phyloP scores from a whole-genome alignment of 2,888 invertebrate genomes.

The Phortica okadai region DNA sequence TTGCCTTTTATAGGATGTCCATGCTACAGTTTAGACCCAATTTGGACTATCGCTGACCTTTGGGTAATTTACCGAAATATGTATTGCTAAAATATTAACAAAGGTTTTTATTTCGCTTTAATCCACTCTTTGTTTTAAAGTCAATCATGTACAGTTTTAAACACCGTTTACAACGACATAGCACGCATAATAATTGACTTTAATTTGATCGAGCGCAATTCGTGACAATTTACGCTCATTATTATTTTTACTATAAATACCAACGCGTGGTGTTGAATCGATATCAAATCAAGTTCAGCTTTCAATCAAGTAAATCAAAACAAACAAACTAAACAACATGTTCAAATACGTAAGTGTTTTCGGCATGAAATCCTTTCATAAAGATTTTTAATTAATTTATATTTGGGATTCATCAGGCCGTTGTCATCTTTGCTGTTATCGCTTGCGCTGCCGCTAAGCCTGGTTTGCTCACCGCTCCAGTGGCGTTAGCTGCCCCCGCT shows the following conservation, averaged over 20 bases:
- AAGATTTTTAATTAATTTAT: neutral
- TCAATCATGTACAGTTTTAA: too few species aligned
- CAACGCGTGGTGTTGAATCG: neutral
- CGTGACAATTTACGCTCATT: neutral
- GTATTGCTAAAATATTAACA: neutral
- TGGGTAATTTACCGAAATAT: neutral
- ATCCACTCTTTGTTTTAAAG: too few species aligned
- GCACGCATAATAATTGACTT: neutral
- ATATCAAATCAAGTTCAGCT: constrained; percentile 49
- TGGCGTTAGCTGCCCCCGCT: constrained; percentile 38
- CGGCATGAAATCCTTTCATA: neutral
- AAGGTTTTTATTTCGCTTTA: too few species aligned
- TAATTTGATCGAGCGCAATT: neutral
- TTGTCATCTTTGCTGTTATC: constrained; percentile 63
- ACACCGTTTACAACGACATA: too few species aligned
- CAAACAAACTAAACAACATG: constrained; percentile 49
- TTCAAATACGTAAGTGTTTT: constrained; percentile 59
- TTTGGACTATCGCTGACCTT: too few species aligned
- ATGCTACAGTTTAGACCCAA: too few species aligned
- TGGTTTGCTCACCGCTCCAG: constrained; percentile 48
- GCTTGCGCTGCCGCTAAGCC: constrained; percentile 49
- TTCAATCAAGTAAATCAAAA: constrained; percentile 33
- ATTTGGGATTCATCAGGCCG: constrained; percentile 47
- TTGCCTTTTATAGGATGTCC: neutral
- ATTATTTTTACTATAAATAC: constrained; percentile 3